These are phyloP conservation scores for Caenorhabditis afra DNA, from an alignment of 2,888 invertebrate genomes.

Conservation along the genomic window DNA sequence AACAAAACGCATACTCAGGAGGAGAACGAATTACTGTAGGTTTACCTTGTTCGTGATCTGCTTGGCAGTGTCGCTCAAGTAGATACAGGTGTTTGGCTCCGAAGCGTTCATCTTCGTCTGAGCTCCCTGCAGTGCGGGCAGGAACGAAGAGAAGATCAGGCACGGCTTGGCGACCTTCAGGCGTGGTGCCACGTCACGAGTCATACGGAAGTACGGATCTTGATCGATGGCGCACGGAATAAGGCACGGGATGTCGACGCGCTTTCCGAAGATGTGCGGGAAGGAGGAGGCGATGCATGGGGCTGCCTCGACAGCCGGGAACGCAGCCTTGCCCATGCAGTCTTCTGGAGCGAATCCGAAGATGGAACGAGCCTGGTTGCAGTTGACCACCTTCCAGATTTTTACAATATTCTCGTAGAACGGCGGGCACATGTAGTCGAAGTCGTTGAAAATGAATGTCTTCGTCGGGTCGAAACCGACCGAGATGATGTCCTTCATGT, in stretches of 20 bases:
- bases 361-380: constrained; percentile 97
- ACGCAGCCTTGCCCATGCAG: constrained; percentile 91
- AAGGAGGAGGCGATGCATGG: constrained; percentile 84
- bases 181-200: constrained; percentile 95
- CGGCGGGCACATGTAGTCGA: constrained; percentile 93
- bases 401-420: constrained; percentile 94
- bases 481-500: constrained; percentile 97
- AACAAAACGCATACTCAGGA: neutral
- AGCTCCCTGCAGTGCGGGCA: constrained; percentile 93
- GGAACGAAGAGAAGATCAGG: constrained; percentile 88
- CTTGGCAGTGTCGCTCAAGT: constrained; percentile 94
- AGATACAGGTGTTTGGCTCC: constrained; percentile 93
- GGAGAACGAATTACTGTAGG: too few relatives aligned
- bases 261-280: constrained; percentile 82
- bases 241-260: constrained; percentile 88
- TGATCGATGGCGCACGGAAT: constrained; percentile 99
- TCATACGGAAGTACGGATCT: constrained; percentile 99
- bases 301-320: constrained; percentile 96
- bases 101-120: constrained; percentile 99
- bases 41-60: constrained; percentile 94
- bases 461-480: constrained; percentile 94
- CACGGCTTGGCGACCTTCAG: constrained; percentile 92
- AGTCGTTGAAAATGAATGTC: constrained; percentile 96
- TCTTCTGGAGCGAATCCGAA: constrained; percentile 98
- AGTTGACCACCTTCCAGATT: constrained; percentile 95